These are phyloP conservation scores for Salpingus planirostris DNA, from an alignment of 2,888 invertebrate species.

Conservation along the genomic window DNA sequence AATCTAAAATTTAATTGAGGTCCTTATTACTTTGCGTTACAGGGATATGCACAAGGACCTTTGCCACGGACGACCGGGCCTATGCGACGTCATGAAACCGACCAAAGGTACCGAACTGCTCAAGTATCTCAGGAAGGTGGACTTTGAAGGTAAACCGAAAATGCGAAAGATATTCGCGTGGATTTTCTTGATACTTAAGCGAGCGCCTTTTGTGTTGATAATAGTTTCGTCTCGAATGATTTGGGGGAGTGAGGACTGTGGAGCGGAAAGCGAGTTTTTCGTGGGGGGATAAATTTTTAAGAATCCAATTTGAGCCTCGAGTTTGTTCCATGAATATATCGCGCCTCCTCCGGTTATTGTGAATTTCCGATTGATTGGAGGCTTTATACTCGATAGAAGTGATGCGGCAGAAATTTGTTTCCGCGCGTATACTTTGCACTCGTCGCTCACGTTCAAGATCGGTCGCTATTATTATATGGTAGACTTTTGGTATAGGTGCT, in stretches of 20 bases:
- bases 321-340: conserved; percentile 16
- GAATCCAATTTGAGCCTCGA: conserved; percentile 14
- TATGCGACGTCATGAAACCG: conserved; percentile 85
- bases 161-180: no score
- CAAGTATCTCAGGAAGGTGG: conserved; percentile 73
- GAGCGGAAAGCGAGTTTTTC: no score
- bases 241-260: no score
- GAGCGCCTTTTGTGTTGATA: no score
- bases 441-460: no score
- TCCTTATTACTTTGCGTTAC: no score
- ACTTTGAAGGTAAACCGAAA: conserved; percentile 67
- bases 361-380: conserved; percentile 26
- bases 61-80: conserved; percentile 64
- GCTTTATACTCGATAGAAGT: conserved; percentile 19
- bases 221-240: no score
- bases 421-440: no score
- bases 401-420: conserved; percentile 20
- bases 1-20: no score
- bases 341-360: conserved; percentile 20
- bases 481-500: no score
- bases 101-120: conserved; percentile 80
- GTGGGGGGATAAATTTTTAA: conserved; percentile 11
- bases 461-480: no score
- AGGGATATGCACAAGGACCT: conserved; percentile 81
- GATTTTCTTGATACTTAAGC: no score